Evolutionary conservation across 2,888 invertebrate genomes (phyloP), one percentile per base, ranked within the genome.

Genomic region (Machimus rusticus): DNA sequence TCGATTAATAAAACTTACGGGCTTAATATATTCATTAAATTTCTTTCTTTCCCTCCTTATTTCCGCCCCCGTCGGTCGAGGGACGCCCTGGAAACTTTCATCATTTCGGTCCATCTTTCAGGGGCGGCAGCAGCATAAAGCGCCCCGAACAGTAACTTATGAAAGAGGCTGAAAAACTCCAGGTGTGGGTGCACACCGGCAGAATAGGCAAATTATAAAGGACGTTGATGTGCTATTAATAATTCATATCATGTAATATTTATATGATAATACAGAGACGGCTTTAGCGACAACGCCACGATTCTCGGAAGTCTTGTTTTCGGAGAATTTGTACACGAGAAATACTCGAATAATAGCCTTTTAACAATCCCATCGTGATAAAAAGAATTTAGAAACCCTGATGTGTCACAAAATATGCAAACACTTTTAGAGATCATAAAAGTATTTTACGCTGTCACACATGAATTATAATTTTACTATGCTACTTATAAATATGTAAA

Each of bases 231-330:
- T 86, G 85, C 87, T 87, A 88, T 88, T 88, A 88, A 88, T 88
- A 88, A 88, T 88, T 88, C 88, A 88, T 88, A 86, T 87, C 88
- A 87, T 88, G 82, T 88, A 88, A 88, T 88, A 87, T 88, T 88
- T 88, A 88, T 88, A 88, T 88, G 88, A 87, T 88, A 88, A 88
- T 88, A 87, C 76, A 86, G 55, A 66, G 76, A 79, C 87, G 88
- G 86, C 76, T 86, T 81, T 74, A 81, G 74, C 74, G 77, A 57
- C 87, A 39, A 37, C 55, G 34, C 39, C 8, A 66, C 37, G 51
- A 51, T 66, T 86, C 55, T 16, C 43, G 66, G 31, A 57, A 57
- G 19, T 43, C 77, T 86, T 74, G 39, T 46, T 46, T 78, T 57
- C 19, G 14, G 37, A 19, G 78, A 51, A 34, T 81, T 81, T 81